Evolutionary conservation across 1,140 invertebrate species (phyloP), one percentile per base, ranked within the genome.

Genomic region (Meloidogyne chitwoodi): DNA sequence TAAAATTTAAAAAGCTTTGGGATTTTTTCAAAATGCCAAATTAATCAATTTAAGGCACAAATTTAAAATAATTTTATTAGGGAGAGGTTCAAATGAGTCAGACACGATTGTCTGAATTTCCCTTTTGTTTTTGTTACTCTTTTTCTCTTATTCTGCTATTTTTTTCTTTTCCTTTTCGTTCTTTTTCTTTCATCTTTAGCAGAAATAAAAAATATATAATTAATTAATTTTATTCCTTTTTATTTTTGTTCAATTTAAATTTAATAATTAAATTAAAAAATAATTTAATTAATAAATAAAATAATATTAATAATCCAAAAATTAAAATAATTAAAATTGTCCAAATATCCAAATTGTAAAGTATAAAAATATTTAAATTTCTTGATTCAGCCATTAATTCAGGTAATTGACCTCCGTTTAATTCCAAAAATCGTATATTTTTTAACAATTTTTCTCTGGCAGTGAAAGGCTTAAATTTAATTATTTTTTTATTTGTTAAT

Each of bases 371-470:
- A 44, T 12, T 75, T 27, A 77, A 44, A 69, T 77, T 38, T 48
- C 75, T 29, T 27, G 62, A 61, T 41, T 66, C 29, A n/a, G 71
- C 12, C 24, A 76, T n/a, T 62, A 77, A 63, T 62, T 77, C 76
- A n/a, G 76, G 75, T 16, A 77, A 31, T 48, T 14, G 16, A 27
- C 76, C 76, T 31, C 75, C 76, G 26, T 77, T 77, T 24, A 22
- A 41, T 16, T 76, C 62, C 34, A 77, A 34, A 77, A 77, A 77
- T 1, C 70, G 74, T 22, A 77, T 74, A 61, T 77, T 61, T 19
- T 77, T 77, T 34, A 64, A 22, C n/a, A 77, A 68, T 27, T 68
- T 65, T 56, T 77, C 76, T 19, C 61, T 63, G 12, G 76, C 76
- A 19, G 76, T 12, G 62, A 77, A 77, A 8, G 76, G 76, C 75